Percentiles rank a stretch among this genome's conserved stretches.
phyloP scores from a whole-genome alignment of 2,113 vertebrate species.

The Dunckerocampus dactyliophorus region DNA sequence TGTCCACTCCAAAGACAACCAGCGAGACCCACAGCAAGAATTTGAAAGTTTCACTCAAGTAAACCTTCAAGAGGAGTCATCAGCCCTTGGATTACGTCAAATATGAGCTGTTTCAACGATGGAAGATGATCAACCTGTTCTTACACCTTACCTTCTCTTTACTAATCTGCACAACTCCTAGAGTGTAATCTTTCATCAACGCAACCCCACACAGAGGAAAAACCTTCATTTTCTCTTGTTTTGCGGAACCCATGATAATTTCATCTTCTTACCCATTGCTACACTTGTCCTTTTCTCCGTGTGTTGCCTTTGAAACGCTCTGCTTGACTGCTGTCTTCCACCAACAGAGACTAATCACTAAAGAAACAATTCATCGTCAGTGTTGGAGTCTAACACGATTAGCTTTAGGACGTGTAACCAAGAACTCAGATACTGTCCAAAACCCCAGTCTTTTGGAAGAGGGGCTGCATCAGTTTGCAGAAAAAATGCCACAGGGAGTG shows the following conservation, averaged over 20 bases:
- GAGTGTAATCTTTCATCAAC: background rate
- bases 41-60: constrained; percentile 42
- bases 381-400: constrained; percentile 32
- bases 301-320: constrained; percentile 8
- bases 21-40: constrained; percentile 47
- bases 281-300: constrained; percentile 62
- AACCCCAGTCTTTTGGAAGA: constrained; percentile 30
- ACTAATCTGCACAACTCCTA: constrained; percentile 4
- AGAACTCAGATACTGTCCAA: constrained; percentile 20
- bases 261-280: constrained; percentile 79
- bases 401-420: constrained; percentile 59
- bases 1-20: constrained; percentile 61
- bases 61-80: constrained; percentile 26
- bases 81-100: constrained; percentile 19
- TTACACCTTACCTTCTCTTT: constrained; percentile 12
- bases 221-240: constrained; percentile 10
- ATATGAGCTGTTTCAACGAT: constrained; percentile 26
- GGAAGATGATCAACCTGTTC: constrained; percentile 21
- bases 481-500: constrained; percentile 13
- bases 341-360: constrained; percentile 32
- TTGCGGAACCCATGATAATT: constrained; percentile 55
- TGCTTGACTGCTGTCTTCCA: constrained; percentile 25
- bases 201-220: background rate
- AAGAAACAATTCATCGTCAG: constrained; percentile 11
- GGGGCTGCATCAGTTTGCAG: constrained; percentile 3